Evolutionary conservation across 2,113 vertebrate species (phyloP), one percentile per base, ranked within the genome.

Genomic region (Pedionomus torquatus): DNA sequence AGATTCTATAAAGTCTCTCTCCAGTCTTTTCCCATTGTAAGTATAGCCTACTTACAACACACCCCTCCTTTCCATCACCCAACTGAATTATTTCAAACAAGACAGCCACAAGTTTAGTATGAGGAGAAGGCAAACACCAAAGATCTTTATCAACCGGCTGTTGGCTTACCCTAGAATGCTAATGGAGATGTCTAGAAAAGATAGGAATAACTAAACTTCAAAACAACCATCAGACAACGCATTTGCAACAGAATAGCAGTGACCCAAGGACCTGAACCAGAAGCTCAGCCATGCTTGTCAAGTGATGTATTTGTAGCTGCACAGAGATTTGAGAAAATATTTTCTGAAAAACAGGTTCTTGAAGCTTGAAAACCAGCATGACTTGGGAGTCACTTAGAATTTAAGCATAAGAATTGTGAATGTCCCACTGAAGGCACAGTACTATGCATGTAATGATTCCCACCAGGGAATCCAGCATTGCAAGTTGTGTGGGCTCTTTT

Each of bases 251-350:
- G 85, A 87, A 82, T 78, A 26, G 80, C 72, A 84, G 72, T 78
- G 90, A 96, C 90, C 72, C 83, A 49, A 55, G 37, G 72, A 87
- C 69, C 86, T 17, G 83, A 87, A 58, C 83, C 80, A 89, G 94
- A 71, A 89, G 94, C 81, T 93, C 91, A 91, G 87, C 65, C 84
- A 13, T 84, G 94, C 94, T 69, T 94, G 81, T 60, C 84, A 91
- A 84, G 93, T 48, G 10, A 16, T 89, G 48, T 72, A 57, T 85
- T 91, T 87, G 83, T n/a, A 64, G 39, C 89, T 87, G 87, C 87
- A 61, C 81, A 33, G 89, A 72, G 75, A 55, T 49, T 51, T 58
- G 66, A 91, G 75, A 85, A 94, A 71, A 69, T 60, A 52, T 48
- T 60, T 69, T 74, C 94, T 74, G 77, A 37, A 69, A 80, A 90